A percentile compares a stretch with the other conserved stretches of the same genome.
Conservation (phyloP, 2,797 vertebrate genomes). For the Lutjanus campechanus region DNA sequence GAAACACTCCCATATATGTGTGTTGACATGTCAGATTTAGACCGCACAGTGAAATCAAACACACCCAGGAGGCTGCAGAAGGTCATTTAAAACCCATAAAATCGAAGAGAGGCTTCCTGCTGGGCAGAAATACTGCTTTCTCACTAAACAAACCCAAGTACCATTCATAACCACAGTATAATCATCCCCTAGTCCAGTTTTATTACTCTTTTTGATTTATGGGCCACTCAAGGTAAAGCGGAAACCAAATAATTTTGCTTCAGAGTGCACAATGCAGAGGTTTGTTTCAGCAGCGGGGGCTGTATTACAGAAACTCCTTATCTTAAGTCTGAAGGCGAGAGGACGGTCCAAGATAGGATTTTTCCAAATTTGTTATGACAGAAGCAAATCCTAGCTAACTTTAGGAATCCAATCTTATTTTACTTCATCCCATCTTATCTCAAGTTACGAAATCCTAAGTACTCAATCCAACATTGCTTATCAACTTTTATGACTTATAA, state of each 20-base stretch:
- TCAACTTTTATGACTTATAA: no score
- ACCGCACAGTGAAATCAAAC: slow-evolving; percentile 34
- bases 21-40: slow-evolving; percentile 20
- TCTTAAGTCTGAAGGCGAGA: no score
- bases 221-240: slow-evolving; percentile 48
- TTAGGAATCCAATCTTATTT: no score
- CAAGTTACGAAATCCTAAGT: no score
- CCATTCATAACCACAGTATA: slow-evolving; percentile 51
- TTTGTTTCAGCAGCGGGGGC: slow-evolving; percentile 41
- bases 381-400: no score
- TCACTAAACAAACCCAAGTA: slow-evolving; percentile 58
- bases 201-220: slow-evolving; percentile 57
- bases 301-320: no score
- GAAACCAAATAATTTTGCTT: slow-evolving; percentile 36
- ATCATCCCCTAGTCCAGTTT: slow-evolving; percentile 34
- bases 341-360: no score
- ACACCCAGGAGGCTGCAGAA: slow-evolving; percentile 44
- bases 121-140: slow-evolving; percentile 60
- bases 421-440: no score
- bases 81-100: slow-evolving; percentile 69
- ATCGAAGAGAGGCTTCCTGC: slow-evolving; percentile 40
- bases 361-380: no score
- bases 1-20: slow-evolving; percentile 17
- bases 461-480: no score
- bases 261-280: slow-evolving; percentile 41